Base-by-base conservation (phyloP, 2,797 vertebrate genomes). In the Acrossocheilus fasciatus region DNA sequence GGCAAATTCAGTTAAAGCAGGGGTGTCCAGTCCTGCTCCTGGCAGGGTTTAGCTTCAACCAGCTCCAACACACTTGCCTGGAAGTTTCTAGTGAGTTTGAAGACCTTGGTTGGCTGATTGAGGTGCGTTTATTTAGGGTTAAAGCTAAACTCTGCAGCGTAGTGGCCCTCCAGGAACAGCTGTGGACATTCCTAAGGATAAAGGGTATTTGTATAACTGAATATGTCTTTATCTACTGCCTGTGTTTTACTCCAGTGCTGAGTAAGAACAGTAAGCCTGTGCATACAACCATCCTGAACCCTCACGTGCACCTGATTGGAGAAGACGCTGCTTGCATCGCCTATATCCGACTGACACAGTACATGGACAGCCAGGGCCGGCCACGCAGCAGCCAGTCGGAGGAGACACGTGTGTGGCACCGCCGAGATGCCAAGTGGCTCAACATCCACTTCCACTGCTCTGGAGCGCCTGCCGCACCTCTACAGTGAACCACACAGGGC, bases 371-470 rank as follows among this genome's bases (percentile, higher is more conserved):
- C 89, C 98, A 99, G 92, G 98, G 98, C 66, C 97, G 96, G 90
- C 98, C 98, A 66, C 97, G 98, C 88, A 99, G 97, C 93, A 98
- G 97, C 70, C 98, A 99, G 92, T 99, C 98, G 0, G 98, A 99
- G 91, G 98, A 99, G 95, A 99, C 98, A 0, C 97, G 98, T 0
- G 98, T 99, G 87, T 99, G 98, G 98, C 98, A 99, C 89, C 98
- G 98, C 91, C 96, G 98, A 0, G 98, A 99, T 0, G 95, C 97
- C 95, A 99, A 98, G 91, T 99, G 98, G 98, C 97, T 99, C 92
- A 99, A 99, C 1, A 98, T 99, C 91, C 98, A 99, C 95, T 99
- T 99, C 94, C 98, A 99, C 96, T 99, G 98, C 94, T 99, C 98
- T 74, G 98, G 98, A 91, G 98, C 98, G n/a, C 98, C 98, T 41